These are phyloP conservation scores for Orthonychiurus folsomi DNA, from an alignment of 2,888 invertebrate species.

Conservation along the genomic window DNA sequence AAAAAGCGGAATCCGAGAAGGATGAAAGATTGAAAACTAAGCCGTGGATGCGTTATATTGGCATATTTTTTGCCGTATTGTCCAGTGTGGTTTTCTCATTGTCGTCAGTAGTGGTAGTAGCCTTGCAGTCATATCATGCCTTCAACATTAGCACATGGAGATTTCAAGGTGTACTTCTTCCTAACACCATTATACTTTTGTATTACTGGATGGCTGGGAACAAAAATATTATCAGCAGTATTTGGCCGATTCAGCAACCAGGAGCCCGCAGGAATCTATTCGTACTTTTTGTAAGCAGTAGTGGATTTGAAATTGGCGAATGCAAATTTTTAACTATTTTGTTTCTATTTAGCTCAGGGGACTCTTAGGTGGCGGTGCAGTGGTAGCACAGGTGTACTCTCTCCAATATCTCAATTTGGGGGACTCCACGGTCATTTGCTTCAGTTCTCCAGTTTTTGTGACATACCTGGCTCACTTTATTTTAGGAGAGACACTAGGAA, in stretches of 20 bases:
- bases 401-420: slow-evolving; percentile 28
- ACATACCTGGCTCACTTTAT: slow-evolving; percentile 27
- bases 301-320: neutral
- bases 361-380: slow-evolving; percentile 23
- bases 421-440: slow-evolving; percentile 23
- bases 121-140: slow-evolving; percentile 24
- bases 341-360: neutral
- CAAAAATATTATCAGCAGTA: neutral
- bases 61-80: slow-evolving; percentile 25
- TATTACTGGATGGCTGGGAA: slow-evolving; percentile 10
- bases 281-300: neutral
- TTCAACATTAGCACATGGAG: slow-evolving; percentile 31
- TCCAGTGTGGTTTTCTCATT: slow-evolving; percentile 32
- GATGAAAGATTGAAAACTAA: neutral
- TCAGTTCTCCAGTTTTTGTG: slow-evolving; percentile 29
- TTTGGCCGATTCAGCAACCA: neutral
- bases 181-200: slow-evolving; percentile 21
- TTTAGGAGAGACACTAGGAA: slow-evolving; percentile 23
- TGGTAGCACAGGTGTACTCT: slow-evolving; percentile 28
- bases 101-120: slow-evolving; percentile 27
- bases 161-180: slow-evolving; percentile 27
- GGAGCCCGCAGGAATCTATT: neutral
- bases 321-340: neutral
- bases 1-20: neutral
- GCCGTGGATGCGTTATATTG: neutral